phyloP scores from a whole-genome alignment of 2,113 vertebrate genomes.

The Hydropotes inermis region DNA sequence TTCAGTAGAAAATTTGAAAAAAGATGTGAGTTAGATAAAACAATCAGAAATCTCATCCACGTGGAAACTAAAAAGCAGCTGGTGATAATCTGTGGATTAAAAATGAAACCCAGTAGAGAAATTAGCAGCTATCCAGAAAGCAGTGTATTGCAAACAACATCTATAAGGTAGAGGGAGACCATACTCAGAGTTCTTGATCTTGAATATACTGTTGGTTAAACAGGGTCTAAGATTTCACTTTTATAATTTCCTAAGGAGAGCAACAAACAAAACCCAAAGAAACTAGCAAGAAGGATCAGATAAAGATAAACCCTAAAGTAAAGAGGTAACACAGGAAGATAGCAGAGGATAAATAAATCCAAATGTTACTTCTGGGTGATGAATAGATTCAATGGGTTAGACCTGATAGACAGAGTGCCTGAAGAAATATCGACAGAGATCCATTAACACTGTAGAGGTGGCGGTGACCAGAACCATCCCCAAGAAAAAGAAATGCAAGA shows the following conservation, averaged over 20 bases:
- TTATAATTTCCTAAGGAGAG: not conserved
- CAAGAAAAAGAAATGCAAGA: not conserved
- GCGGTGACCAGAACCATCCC: not conserved
- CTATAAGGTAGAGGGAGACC: not conserved
- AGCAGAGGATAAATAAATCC: not conserved
- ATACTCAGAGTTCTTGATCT: not conserved
- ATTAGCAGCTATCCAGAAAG: not conserved
- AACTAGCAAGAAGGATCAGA: not conserved
- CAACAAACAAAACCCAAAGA: not conserved
- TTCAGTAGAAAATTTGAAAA: not conserved
- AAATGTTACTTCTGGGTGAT: not conserved
- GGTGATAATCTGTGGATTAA: not conserved
- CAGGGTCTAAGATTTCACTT: not conserved
- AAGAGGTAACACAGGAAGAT: not conserved
- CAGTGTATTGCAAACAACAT: not conserved
- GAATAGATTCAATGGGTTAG: not conserved
- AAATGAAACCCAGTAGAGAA: not conserved
- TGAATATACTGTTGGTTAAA: not conserved
- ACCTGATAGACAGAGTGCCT: not conserved
- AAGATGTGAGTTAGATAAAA: not conserved
- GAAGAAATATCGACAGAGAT: not conserved
- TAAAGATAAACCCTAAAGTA: not conserved
- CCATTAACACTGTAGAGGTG: accelerated
- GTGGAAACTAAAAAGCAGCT: not conserved
- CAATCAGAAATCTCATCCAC: not conserved